These are phyloP conservation scores for Balanococcus diminutus DNA, from an alignment of 2,888 invertebrate species.

Conservation along the genomic window DNA sequence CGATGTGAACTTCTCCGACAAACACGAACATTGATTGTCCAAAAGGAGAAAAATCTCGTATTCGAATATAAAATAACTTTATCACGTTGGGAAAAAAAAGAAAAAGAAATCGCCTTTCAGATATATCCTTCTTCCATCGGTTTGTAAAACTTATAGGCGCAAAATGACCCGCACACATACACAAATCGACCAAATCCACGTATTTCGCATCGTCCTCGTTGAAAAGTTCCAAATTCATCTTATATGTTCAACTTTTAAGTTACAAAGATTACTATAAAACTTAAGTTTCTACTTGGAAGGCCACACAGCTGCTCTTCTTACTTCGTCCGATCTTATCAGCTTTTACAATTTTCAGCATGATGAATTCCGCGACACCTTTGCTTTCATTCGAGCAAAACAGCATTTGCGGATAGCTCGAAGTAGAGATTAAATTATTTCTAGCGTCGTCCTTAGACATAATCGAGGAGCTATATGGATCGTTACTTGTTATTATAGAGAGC, in stretches of 20 bases:
- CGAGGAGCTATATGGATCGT: neutral
- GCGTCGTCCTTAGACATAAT: neutral
- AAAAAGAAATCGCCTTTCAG: neutral
- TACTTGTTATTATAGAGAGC: neutral
- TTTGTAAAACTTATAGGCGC: neutral
- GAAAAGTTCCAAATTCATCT: neutral
- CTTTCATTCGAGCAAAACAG: neutral
- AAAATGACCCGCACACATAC: neutral
- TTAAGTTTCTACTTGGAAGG: neutral
- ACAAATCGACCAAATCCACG: neutral
- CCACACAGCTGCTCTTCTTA: neutral
- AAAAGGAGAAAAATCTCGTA: neutral
- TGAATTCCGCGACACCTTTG: neutral
- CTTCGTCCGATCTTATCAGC: neutral
- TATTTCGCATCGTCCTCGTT: neutral
- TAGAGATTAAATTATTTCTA: neutral
- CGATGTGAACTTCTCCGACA: neutral
- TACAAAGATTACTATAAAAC: neutral
- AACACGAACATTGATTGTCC: neutral
- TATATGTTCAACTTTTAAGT: constrained; percentile 12
- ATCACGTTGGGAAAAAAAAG: neutral
- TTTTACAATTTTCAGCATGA: neutral
- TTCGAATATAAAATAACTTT: neutral
- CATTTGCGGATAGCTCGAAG: no score
- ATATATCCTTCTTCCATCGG: neutral